Base-by-base conservation (phyloP, 1,140 invertebrate species). In the Cyphomyrmex costatus region DNA sequence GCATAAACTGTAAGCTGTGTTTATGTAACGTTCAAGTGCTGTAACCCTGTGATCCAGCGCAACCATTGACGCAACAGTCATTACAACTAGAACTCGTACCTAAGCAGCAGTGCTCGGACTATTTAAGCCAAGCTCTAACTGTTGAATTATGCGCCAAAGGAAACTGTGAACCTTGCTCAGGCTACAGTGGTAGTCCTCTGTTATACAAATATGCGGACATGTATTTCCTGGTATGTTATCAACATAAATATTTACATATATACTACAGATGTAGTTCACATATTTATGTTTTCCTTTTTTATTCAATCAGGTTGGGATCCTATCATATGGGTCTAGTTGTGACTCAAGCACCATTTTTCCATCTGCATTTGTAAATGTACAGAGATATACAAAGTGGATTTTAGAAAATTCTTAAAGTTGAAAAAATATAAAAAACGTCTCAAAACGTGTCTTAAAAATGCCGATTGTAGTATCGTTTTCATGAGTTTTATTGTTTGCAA, bases 111-210 rank as follows among this genome's bases (percentile, higher is more conserved):
- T 93, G 93, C 66, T 79, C 79, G 6, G 87, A 88, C 63, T 92
- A 89, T 61, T 33, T 86, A 16, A 86, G 83, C 78, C 89, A 82
- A 86, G 90, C 85, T 79, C 82, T 91, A 16, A 88, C 68, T 6
- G 92, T 91, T 1, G 92, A 93, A 89, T 46, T 93, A 12, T 93
- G 93, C 65, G 90, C 92, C 8, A 87, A 86, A 49, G 92, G 93
- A 33, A 60, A 68, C 49, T 70, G 88, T 74, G 90, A 89, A 70
- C 91, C 92, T 30, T 93, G 93, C 49, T 86, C 90, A 10, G 92
- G 92, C 51, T 93, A 87, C 24, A 93, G 82, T 27, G 93, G 93
- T 42, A 93, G 92, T 85, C 92, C 93, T 14, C 80, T 93, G 61
- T 77, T 93, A 73, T 73, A 71, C 30, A 88, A 82, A 79, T 71